Evolutionary conservation across 1,140 invertebrate genomes (phyloP), one percentile per base, ranked within the genome.

Genomic region (Leguminivora glycinivorella): DNA sequence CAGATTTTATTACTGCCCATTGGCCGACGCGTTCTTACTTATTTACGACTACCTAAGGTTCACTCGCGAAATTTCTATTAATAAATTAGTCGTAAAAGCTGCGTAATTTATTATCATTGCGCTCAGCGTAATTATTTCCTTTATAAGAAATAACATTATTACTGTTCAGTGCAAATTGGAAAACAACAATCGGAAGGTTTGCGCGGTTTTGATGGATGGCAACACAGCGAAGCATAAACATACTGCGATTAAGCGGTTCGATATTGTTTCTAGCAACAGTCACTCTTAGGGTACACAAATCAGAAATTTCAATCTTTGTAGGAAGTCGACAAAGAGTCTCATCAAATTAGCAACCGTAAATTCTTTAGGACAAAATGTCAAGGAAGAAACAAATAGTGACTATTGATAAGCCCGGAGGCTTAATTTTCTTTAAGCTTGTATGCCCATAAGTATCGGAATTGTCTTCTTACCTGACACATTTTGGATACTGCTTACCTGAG

Each of bases 31-130:
- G 82, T 71, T 83, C 81, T 85, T 78, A 83, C 83, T 83, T 83
- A 83, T 89, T 89, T 91, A 89, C 84, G 87, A 87, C 80, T 73
- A 82, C 78, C 83, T 86, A 87, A 87, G 89, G 83, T 84, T 88
- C 80, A 80, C 77, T 83, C 83, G 87, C 88, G 79, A 91, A 90
- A 88, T 85, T 91, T 90, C 89, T 91, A 91, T 89, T 89, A 91
- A 89, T 91, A 91, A 89, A 88, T 89, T 87, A 87, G 82, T 85
- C 86, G 89, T 89, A 89, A 89, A 91, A 72, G 81, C 73, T 60
- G 66, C 72, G 78, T 86, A 85, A 89, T 89, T 89, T 88, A 89
- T 88, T 81, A 78, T 84, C 82, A 84, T 84, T 84, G 84, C 87
- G 77, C 72, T 84, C 75, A 72, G 56, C 73, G 80, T 89, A 90